phyloP scores from a whole-genome alignment of 2,797 vertebrate species.

The Holocentrus rufus region DNA sequence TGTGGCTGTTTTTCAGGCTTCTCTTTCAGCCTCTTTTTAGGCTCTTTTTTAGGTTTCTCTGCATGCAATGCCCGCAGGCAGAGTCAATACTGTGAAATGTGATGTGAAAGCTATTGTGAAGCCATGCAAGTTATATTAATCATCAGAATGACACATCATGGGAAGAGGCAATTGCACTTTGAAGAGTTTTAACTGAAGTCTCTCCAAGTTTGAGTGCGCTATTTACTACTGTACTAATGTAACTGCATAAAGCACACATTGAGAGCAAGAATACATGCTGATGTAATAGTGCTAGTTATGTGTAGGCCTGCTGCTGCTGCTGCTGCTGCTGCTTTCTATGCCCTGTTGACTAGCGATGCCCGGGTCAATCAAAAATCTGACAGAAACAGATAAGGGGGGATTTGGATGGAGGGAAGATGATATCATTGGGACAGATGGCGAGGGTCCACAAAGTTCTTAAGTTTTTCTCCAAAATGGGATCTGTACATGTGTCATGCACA shows the following conservation, averaged over 20 bases:
- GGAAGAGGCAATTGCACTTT: constrained; percentile 57
- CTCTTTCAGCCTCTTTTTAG: constrained; percentile 36
- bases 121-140: constrained; percentile 70
- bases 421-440: too few species aligned
- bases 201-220: constrained; percentile 21
- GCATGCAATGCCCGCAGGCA: constrained; percentile 47
- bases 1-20: constrained; percentile 38
- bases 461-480: too few species aligned
- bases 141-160: constrained; percentile 61
- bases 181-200: constrained; percentile 53
- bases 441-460: too few species aligned
- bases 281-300: constrained; percentile 36
- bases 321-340: constrained; percentile 35
- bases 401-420: too few species aligned
- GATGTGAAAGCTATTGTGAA: constrained; percentile 73
- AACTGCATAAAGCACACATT: constrained; percentile 27
- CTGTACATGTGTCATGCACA: too few species aligned
- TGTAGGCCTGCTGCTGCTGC: constrained; percentile 22
- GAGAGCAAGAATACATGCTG: constrained; percentile 3
- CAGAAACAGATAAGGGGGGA: too few species aligned
- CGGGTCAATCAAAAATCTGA: too few species aligned
- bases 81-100: constrained; percentile 68
- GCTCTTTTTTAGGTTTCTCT: constrained; percentile 52
- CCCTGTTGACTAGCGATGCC: background rate
- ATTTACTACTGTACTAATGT: constrained; percentile 23